Evolutionary conservation across 2,797 vertebrate species (phyloP).

Genomic region (Fundulus diaphanus): DNA sequence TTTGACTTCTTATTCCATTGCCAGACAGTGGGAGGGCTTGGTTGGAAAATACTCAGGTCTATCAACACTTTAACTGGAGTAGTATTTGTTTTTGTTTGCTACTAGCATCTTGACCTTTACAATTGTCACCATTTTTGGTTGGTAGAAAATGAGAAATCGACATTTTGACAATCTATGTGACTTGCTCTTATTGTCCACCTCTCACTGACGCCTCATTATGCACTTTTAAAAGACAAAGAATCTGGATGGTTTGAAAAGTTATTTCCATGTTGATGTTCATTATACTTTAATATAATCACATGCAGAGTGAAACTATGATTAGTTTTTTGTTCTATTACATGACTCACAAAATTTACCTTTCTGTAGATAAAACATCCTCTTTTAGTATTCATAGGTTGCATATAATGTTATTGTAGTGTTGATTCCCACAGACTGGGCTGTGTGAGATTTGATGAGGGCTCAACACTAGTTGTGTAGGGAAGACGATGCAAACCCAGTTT

Average conservation of each 20-base stretch:
- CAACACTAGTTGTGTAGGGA: constrained; percentile 33
- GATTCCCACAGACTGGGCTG: constrained; percentile 43
- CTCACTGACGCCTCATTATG: constrained; percentile 36
- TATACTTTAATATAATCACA: constrained; percentile 31
- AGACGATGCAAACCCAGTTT: constrained; percentile 40
- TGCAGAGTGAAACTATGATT: constrained; percentile 27
- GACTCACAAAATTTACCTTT: constrained; percentile 25
- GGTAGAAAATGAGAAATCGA: neutral
- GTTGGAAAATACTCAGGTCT: neutral
- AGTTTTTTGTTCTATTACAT: constrained; percentile 11
- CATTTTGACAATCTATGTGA: constrained; percentile 32
- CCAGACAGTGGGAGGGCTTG: neutral
- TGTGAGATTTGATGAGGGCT: constrained; percentile 41
- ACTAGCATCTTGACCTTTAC: constrained; percentile 1
- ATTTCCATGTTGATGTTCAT: constrained; percentile 58
- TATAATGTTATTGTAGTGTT: constrained; percentile 57
- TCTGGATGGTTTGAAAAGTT: constrained; percentile 22
- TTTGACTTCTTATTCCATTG: neutral
- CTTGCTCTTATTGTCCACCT: constrained; percentile 41
- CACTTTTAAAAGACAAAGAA: constrained; percentile 29
- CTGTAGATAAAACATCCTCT: constrained; percentile 49
- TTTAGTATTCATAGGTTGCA: constrained; percentile 42
- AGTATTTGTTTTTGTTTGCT: constrained; percentile 5
- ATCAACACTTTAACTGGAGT: neutral
- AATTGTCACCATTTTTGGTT: constrained; percentile 45